phyloP scores from a whole-genome alignment of 2,888 invertebrate species.

The Eustalomyia histrio region DNA sequence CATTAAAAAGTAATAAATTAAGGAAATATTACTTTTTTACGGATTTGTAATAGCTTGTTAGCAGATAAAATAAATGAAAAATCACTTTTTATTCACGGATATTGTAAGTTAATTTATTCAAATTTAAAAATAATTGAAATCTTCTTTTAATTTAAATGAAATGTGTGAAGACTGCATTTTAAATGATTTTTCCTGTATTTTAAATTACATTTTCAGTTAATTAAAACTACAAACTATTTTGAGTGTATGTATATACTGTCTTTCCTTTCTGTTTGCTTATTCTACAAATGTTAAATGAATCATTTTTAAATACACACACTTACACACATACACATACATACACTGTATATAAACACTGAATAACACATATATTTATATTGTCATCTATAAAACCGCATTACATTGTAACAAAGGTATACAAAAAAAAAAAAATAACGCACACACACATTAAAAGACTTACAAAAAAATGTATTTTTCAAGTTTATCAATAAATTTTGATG shows the following conservation, averaged over 20 bases:
- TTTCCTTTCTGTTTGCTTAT: background rate
- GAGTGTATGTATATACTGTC: background rate
- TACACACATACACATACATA: background rate
- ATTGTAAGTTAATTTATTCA: no score
- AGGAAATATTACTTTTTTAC: no score
- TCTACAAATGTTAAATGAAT: background rate
- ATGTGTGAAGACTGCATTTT: no score
- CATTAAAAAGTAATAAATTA: no score
- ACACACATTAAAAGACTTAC: background rate
- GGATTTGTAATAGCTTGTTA: no score
- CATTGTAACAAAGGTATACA: background rate
- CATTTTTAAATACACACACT: background rate
- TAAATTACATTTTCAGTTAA: no score
- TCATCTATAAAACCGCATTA: constrained; percentile 30
- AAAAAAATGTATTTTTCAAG: constrained; percentile 21
- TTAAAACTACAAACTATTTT: no score
- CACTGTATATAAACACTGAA: background rate
- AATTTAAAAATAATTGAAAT: no score
- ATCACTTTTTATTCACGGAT: no score
- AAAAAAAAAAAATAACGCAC: background rate
- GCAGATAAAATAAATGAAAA: no score
- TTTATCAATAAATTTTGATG: constrained; percentile 19
- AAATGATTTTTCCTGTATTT: no score
- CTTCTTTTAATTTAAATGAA: no score
- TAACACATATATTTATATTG: constrained; percentile 13